Evolutionary conservation across 2,113 vertebrate genomes (phyloP).

Genomic region (Odocoileus virginianus): DNA sequence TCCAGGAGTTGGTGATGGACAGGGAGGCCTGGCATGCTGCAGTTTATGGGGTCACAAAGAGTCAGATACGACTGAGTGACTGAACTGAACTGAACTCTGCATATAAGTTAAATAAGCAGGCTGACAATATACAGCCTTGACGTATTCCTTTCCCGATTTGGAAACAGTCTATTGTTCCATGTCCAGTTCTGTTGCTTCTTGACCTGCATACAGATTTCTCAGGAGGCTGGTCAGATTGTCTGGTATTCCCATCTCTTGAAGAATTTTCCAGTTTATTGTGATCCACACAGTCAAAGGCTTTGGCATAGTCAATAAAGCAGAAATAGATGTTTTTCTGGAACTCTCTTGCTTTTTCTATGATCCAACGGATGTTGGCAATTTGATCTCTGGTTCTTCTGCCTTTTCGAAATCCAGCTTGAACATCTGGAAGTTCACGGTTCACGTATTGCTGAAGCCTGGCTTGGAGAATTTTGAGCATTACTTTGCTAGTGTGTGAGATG

Average conservation of each 20-base stretch:
- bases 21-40: background rate
- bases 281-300: background rate
- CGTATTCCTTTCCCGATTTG: background rate
- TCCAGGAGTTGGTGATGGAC: background rate
- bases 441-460: background rate
- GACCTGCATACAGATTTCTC: background rate
- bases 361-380: background rate
- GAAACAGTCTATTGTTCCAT: background rate
- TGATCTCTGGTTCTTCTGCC: background rate
- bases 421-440: background rate
- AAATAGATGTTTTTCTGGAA: background rate
- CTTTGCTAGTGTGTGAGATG: background rate
- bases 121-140: background rate
- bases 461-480: background rate
- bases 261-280: background rate
- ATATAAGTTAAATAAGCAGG: background rate
- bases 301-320: background rate
- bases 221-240: background rate
- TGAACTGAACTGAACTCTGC: background rate
- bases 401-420: background rate
- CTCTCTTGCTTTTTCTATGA: background rate
- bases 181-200: background rate
- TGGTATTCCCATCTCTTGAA: background rate
- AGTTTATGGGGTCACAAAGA: background rate
- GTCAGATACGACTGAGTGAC: background rate